Base-by-base conservation (phyloP, 2,797 vertebrate species). In the Mallotus villosus region DNA sequence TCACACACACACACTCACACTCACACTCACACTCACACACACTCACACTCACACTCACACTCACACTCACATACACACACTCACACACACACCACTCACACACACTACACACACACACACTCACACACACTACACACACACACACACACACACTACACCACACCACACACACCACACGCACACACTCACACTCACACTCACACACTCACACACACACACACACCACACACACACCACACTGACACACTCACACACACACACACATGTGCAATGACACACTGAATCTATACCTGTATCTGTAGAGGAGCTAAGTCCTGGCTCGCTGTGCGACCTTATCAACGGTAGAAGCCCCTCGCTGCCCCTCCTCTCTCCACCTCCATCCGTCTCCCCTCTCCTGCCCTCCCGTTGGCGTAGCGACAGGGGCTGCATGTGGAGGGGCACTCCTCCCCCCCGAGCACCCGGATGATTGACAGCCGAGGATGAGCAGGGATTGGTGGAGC, bases 241-340 rank as follows among this genome's bases (percentile, higher is more conserved):
- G 1, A 51, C 49, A 51, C 49, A 51, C 49, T 2, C 14, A 51
- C 49, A 51, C 49, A 51, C 14, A 51, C 49, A 51, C 49, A 51
- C 49, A 16, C 0, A 17, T n/a, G 19, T n/a, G 17, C 67, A 68
- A 51, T n/a, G 16, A 58, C 53, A 55, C 4, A 3, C 16, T 6
- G 19, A 16, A 55, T 22, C 81, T 80, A n/a, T 73, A 96, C 95
- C 94, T 55, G 90, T 90, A 1, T 85, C 84, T 6, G 85, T 85
- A 0, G 88, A 92, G 5, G 85, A 91, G 75, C 89, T 81, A 21
- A 98, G 90, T 0, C 95, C 95, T 0, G 97, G 97, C 78, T 99
- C 97, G 8, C 97, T 99, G 88, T 95, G 96, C 0, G 95, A 96
- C 85, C 97, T 91, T 51, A 94, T 73, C 4, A 98, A 92, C 16